A percentile compares a stretch with the other conserved stretches of the same genome.
Evolutionary conservation across 2,797 vertebrate genomes (phyloP).

Genomic region (Cyclura pinguis): DNA sequence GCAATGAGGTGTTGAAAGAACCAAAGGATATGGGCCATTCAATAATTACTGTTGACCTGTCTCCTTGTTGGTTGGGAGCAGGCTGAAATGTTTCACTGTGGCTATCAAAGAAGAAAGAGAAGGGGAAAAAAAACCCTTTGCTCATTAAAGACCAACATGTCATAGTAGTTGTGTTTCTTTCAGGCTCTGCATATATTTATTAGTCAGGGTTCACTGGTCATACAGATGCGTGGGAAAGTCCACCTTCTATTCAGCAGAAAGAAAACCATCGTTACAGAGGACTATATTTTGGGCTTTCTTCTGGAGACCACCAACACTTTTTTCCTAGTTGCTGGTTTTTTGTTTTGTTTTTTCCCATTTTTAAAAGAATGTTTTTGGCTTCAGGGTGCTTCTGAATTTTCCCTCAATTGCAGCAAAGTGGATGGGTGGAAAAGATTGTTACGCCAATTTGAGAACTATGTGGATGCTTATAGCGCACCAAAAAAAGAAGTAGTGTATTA

Average conservation of each 20-base stretch:
- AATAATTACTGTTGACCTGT: conserved; percentile 47
- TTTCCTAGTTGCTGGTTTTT: neutral
- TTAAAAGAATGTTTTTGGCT: neutral
- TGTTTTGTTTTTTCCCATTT: neutral
- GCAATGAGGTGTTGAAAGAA: neutral
- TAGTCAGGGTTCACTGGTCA: conserved; percentile 41
- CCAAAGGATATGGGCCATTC: conserved; percentile 12
- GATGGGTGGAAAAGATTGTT: neutral
- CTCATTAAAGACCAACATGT: conserved; percentile 19
- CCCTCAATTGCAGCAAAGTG: neutral
- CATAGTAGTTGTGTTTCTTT: conserved; percentile 22
- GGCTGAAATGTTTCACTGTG: conserved; percentile 44
- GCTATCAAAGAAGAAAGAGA: conserved; percentile 25
- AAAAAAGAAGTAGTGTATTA: neutral
- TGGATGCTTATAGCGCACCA: neutral
- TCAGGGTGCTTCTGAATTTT: neutral
- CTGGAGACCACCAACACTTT: neutral
- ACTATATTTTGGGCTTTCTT: conserved; percentile 35
- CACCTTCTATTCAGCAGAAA: conserved; percentile 11
- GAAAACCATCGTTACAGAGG: conserved; percentile 16
- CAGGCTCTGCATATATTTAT: neutral
- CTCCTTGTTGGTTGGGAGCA: neutral
- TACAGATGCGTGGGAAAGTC: conserved; percentile 22
- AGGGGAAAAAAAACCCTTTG: neutral
- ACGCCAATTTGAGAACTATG: neutral